These are phyloP conservation scores for Tetraodon nigroviridis DNA, from an alignment of 2,113 vertebrate genomes.

Conservation along the genomic window DNA sequence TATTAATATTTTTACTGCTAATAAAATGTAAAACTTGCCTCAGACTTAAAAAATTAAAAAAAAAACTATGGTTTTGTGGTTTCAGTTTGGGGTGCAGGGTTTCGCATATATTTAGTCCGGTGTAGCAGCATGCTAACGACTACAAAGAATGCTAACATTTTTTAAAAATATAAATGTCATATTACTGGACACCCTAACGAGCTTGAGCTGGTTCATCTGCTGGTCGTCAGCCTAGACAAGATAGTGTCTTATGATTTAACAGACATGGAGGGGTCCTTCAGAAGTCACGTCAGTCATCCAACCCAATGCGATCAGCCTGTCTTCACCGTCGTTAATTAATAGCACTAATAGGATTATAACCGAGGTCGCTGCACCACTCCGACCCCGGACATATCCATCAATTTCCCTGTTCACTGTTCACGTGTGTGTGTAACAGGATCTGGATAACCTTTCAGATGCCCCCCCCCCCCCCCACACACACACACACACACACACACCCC, in stretches of 20 bases:
- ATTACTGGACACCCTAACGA: background rate
- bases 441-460: conserved; percentile 59
- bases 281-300: too few relatives aligned
- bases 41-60: too few relatives aligned
- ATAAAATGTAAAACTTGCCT: too few relatives aligned
- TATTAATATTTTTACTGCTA: too few relatives aligned
- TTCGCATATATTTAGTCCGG: too few relatives aligned
- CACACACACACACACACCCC: background rate
- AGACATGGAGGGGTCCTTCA: background rate
- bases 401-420: background rate
- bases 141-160: background rate
- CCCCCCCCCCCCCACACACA: conserved; percentile 10
- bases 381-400: background rate
- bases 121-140: too few relatives aligned
- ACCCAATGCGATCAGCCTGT: background rate
- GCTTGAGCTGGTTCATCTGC: background rate
- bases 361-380: background rate
- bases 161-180: conserved; percentile 6
- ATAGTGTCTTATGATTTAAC: conserved; percentile 24
- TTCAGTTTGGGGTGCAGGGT: too few relatives aligned
- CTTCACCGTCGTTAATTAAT: conserved; percentile 19
- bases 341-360: conserved; percentile 30
- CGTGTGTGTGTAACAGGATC: conserved; percentile 17
- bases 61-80: too few relatives aligned
- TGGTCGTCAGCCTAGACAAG: background rate